A percentile compares a stretch with the other conserved stretches of the same genome.
phyloP scores from a whole-genome alignment of 2,797 vertebrate species.

The Pteronotus mesoamericanus region DNA sequence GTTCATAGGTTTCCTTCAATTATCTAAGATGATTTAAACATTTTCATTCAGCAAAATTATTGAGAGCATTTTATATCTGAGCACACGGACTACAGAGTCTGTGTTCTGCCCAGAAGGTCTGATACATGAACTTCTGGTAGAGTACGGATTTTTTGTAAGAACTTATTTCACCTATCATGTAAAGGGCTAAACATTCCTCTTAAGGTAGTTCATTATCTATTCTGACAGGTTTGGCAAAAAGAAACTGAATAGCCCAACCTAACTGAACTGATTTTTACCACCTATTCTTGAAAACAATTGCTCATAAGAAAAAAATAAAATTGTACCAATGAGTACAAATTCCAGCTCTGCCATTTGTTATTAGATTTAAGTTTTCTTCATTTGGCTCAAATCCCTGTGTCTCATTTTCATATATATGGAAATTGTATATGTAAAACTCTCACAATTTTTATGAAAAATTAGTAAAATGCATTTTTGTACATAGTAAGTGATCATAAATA shows the following conservation, averaged over 20 bases:
- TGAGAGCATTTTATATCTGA: not conserved
- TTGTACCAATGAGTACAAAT: not conserved
- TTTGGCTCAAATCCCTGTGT: not conserved
- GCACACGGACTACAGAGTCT: not conserved
- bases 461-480: not conserved
- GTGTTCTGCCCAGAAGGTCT: not conserved
- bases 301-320: not conserved
- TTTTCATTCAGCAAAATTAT: not conserved
- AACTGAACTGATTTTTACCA: not conserved
- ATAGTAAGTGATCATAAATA: not conserved
- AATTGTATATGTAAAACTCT: not conserved
- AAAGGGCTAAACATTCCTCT: not conserved
- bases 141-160: not conserved
- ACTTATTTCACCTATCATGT: not conserved
- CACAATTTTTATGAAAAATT: not conserved
- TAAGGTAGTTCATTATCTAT: not conserved
- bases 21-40: not conserved
- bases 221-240: constrained; percentile 6
- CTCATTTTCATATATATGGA: not conserved
- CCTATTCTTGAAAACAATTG: not conserved
- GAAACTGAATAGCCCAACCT: not conserved
- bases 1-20: not conserved
- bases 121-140: not conserved
- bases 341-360: not conserved
- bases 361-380: not conserved